Percentiles rank a stretch among this genome's conserved stretches.
phyloP scores from a whole-genome alignment of 2,113 vertebrate species.

The human (Homo sapiens) region GRCh38 chr1:205969001-205969500 shows the following conservation, averaged over 20 bases:
- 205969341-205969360: too few relatives aligned
- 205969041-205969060: not conserved
- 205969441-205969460: accelerated
- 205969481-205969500: not conserved
- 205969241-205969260: not conserved
- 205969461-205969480: not conserved
- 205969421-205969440: accelerated
- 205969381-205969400: not conserved
- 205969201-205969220: not conserved
- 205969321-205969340: not conserved
- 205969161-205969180: not conserved
- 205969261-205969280: not conserved
- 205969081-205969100: not conserved
- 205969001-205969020: not conserved
- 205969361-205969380: not conserved
- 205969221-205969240: not conserved
- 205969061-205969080: not conserved
- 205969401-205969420: not conserved
- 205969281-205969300: not conserved
- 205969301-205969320: not conserved
- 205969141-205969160: not conserved
- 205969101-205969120: not conserved
- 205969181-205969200: not conserved
- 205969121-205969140: not conserved
- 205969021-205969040: not conserved